Conservation (phyloP, 2,113 vertebrate genomes). For the Puma concolor region DNA sequence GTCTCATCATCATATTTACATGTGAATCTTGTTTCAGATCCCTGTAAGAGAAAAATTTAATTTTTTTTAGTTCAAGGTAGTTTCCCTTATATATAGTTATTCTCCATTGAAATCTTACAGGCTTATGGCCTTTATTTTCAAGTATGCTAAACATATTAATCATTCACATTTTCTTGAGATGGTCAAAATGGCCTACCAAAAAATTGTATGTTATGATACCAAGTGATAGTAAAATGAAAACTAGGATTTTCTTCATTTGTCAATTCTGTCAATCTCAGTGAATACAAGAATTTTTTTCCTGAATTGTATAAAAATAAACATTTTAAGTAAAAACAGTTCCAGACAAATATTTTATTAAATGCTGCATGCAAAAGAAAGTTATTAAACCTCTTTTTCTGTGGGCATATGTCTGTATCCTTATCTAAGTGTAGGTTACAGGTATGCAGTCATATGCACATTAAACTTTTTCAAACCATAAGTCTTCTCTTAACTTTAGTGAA, state of each 20-base stretch:
- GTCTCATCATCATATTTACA: conserved; percentile 42
- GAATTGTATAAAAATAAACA: neutral
- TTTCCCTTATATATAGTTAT: neutral
- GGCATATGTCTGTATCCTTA: neutral
- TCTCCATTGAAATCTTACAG: neutral
- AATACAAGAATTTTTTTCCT: neutral
- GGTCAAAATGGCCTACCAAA: neutral
- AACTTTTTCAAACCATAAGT: neutral
- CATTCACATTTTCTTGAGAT: conserved; percentile 32
- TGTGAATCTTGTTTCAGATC: neutral
- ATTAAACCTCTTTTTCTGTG: neutral
- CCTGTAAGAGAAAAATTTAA: conserved; percentile 53
- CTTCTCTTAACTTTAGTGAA: neutral
- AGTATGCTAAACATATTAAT: neutral
- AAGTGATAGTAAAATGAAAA: neutral
- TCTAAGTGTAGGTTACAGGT: neutral
- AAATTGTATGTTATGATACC: neutral
- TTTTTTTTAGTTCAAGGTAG: neutral
- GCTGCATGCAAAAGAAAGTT: neutral
- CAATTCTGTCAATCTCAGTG: neutral
- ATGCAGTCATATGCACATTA: neutral
- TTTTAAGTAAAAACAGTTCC: conserved; percentile 25
- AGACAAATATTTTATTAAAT: conserved; percentile 19
- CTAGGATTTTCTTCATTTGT: neutral
- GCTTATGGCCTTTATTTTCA: conserved; percentile 12